phyloP scores from a whole-genome alignment of 2,797 vertebrate genomes.

The Tragopan temminckii region DNA sequence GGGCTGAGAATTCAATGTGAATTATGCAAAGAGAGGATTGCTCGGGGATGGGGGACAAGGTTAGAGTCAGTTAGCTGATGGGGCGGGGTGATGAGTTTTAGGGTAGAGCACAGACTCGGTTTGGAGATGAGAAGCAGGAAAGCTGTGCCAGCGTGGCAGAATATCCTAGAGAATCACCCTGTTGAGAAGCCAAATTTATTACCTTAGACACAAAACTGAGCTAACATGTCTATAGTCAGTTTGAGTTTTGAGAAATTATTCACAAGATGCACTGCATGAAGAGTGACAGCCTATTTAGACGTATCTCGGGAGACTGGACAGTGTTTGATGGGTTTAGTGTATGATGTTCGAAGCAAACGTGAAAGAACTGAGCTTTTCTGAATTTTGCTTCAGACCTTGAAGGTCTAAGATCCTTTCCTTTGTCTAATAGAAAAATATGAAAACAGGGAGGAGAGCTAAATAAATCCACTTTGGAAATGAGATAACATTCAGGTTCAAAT shows the following conservation, averaged over 20 bases:
- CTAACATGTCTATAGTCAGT: not conserved
- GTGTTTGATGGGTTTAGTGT: not conserved
- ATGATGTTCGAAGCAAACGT: not conserved
- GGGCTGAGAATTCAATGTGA: not conserved
- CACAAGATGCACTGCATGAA: rapidly evolving
- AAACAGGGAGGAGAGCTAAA: not conserved
- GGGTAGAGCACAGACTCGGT: not conserved
- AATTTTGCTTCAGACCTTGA: not conserved
- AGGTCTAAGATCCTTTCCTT: not conserved
- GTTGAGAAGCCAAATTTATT: not conserved
- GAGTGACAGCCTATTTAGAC: too few species aligned
- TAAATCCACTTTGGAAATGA: conserved; percentile 4
- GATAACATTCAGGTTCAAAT: not conserved
- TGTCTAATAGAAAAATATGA: not conserved
- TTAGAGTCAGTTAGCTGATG: not conserved
- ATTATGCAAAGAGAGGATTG: not conserved
- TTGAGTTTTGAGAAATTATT: not conserved
- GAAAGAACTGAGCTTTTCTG: not conserved
- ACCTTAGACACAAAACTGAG: not conserved
- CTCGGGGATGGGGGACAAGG: not conserved
- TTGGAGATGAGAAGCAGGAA: not conserved
- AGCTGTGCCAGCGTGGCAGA: not conserved
- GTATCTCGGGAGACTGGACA: not conserved
- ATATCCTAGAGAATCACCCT: not conserved
- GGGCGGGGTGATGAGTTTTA: not conserved